Percentiles rank a stretch among this genome's conserved stretches.
Conservation (phyloP, 1,140 invertebrate genomes). For the Apis mellifera region Amel_HAv3.1 CM009946.2:5317001-5317500, state of each 20-base stretch:
- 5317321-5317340: conserved; percentile 8
- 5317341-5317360: conserved; percentile 1
- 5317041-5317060: too few species aligned
- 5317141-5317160: too few species aligned
- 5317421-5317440: background rate
- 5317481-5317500: conserved; percentile 61
- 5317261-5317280: background rate
- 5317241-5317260: background rate
- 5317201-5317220: too few species aligned
- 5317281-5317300: background rate
- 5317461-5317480: conserved; percentile 7
- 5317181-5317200: too few species aligned
- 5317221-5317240: background rate
- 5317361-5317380: background rate
- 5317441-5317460: conserved; percentile 1
- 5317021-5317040: too few species aligned
- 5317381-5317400: conserved; percentile 20
- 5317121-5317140: too few species aligned
- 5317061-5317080: too few species aligned
- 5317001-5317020: too few species aligned
- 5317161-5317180: too few species aligned
- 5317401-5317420: conserved; percentile 38
- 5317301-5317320: conserved; percentile 24
- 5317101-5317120: too few species aligned
- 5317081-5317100: too few species aligned